Evolutionary conservation across 2,888 invertebrate species (phyloP).

Genomic region (Acronicta aceris): DNA sequence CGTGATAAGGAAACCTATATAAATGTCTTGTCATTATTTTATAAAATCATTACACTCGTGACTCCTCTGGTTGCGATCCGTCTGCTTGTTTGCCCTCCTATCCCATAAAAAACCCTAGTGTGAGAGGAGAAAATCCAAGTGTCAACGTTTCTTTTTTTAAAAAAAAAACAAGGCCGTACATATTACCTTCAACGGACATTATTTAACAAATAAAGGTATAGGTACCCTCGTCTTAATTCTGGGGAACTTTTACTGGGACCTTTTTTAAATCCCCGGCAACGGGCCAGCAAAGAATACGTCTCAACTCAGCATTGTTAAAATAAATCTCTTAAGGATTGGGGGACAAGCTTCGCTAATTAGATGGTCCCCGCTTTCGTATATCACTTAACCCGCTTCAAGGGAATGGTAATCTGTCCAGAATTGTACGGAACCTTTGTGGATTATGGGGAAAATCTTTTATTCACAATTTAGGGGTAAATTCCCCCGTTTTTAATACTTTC

Average conservation of each 20-base stretch:
- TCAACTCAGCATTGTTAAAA: conserved; percentile 36
- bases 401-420: conserved; percentile 42
- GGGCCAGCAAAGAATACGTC: conserved; percentile 15
- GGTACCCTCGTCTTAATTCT: conserved; percentile 6
- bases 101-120: too few relatives aligned
- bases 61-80: too few relatives aligned
- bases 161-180: too few relatives aligned
- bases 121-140: too few relatives aligned
- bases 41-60: too few relatives aligned
- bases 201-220: neutral
- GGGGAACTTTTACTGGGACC: conserved; percentile 12
- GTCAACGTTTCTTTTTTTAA: too few relatives aligned
- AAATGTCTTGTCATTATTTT: too few relatives aligned
- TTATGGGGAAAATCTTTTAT: conserved; percentile 24
- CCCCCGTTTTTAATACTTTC: conserved; percentile 13
- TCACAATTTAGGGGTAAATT: conserved; percentile 15
- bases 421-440: conserved; percentile 30
- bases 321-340: conserved; percentile 40
- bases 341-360: conserved; percentile 46
- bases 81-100: too few relatives aligned
- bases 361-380: conserved; percentile 42
- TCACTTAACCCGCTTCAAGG: conserved; percentile 46
- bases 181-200: too few relatives aligned
- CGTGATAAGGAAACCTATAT: too few relatives aligned
- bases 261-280: conserved; percentile 35